phyloP scores from a whole-genome alignment of 2,888 invertebrate genomes.

The Merodon equestris region DNA sequence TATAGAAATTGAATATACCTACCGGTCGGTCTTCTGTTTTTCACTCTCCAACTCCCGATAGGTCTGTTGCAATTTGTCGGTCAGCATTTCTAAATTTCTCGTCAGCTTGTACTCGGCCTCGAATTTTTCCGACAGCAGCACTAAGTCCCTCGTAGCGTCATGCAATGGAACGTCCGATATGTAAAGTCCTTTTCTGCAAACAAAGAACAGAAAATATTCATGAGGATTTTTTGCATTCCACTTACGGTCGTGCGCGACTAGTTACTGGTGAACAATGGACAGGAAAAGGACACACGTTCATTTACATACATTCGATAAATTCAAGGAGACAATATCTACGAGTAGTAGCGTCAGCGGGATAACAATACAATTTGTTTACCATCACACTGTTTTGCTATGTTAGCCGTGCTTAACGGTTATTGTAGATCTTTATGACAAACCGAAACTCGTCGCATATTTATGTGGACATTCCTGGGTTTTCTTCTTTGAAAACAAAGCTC shows the following conservation, averaged over 20 bases:
- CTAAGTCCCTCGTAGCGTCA: slow-evolving; percentile 96
- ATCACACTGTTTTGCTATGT: slow-evolving; percentile 16
- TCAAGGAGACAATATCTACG: slow-evolving; percentile 21
- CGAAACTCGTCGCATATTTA: slow-evolving; percentile 21
- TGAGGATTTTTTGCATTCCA: no score
- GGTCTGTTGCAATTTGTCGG: slow-evolving; percentile 96
- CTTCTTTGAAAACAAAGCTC: slow-evolving; percentile 32
- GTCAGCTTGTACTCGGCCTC: slow-evolving; percentile 98
- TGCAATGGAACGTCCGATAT: slow-evolving; percentile 97
- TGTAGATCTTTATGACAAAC: slow-evolving; percentile 38
- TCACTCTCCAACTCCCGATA: slow-evolving; percentile 95
- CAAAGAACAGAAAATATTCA: slow-evolving; percentile 30
- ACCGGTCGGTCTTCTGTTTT: slow-evolving; percentile 97
- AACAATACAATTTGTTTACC: slow-evolving; percentile 50
- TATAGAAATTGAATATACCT: slow-evolving; percentile 65
- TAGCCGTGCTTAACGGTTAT: slow-evolving; percentile 47
- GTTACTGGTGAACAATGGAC: not conserved
- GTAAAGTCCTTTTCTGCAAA: slow-evolving; percentile 89
- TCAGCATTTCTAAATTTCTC: slow-evolving; percentile 94
- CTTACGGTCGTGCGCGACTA: no score
- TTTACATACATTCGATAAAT: slow-evolving; percentile 39
- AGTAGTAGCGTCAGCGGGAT: slow-evolving; percentile 11
- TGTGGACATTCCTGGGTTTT: slow-evolving; percentile 3
- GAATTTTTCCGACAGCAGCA: slow-evolving; percentile 97
- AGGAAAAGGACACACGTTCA: slow-evolving; percentile 8